These are phyloP conservation scores for Acrocera orbiculus DNA, from an alignment of 2,888 invertebrate species.

Conservation along the genomic window DNA sequence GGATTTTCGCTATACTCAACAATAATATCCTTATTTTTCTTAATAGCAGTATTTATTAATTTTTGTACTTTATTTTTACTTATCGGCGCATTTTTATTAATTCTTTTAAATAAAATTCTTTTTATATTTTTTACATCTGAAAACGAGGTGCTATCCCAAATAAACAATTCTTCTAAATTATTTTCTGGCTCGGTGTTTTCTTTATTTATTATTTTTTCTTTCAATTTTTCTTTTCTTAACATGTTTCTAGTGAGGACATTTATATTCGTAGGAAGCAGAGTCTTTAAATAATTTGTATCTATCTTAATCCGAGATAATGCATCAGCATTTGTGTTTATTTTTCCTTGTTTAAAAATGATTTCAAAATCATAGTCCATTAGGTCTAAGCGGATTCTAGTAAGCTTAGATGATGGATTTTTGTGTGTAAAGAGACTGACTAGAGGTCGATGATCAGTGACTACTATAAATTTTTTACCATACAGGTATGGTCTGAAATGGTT, in stretches of 20 bases:
- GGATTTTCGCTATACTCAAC: not conserved
- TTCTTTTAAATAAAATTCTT: not conserved
- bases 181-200: not conserved
- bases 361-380: constrained; percentile 17
- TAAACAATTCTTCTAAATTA: constrained; percentile 1
- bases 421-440: constrained; percentile 14
- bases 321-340: constrained; percentile 12
- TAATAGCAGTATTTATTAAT: no score
- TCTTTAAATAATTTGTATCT: not conserved
- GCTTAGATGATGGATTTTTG: constrained; percentile 16
- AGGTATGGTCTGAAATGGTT: constrained; percentile 18
- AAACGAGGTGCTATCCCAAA: constrained; percentile 4
- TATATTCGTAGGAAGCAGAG: constrained; percentile 1
- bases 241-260: not conserved
- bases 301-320: constrained; percentile 2
- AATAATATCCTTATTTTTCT: no score
- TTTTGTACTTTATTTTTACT: no score
- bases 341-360: constrained; percentile 13
- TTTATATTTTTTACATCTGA: constrained; percentile 1
- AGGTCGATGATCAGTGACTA: constrained; percentile 19
- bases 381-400: constrained; percentile 18
- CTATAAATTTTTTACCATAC: constrained; percentile 16
- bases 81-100: no score
- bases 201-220: not conserved
- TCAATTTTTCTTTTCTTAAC: not conserved